Conservation (phyloP, 2,888 invertebrate genomes). For the Aporophyla lueneburgensis region DNA sequence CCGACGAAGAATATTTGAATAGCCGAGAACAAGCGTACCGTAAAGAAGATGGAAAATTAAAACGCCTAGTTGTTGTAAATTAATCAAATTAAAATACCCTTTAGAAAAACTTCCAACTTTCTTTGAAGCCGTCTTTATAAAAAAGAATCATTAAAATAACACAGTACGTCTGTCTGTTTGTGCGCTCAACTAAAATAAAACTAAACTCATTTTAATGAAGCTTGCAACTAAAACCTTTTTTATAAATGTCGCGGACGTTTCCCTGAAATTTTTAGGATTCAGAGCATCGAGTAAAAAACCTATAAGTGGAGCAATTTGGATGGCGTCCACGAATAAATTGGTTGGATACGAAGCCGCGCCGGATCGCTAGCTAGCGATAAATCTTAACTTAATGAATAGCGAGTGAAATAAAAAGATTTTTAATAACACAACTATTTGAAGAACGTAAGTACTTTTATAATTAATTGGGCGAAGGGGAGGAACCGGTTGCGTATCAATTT, state of each 20-base stretch:
- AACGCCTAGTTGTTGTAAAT: constrained; percentile 42
- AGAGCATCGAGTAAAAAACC: constrained; percentile 30
- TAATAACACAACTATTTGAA: constrained; percentile 61
- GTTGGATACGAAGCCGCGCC: constrained; percentile 24
- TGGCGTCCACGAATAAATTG: constrained; percentile 46
- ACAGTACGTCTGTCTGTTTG: constrained; percentile 22
- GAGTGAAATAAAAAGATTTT: constrained; percentile 49
- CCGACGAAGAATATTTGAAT: constrained; percentile 33
- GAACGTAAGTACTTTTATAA: constrained; percentile 43
- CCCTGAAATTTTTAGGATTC: constrained; percentile 24
- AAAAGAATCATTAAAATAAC: constrained; percentile 24
- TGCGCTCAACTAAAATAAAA: constrained; percentile 6
- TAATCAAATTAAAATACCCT: constrained; percentile 56
- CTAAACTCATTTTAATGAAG: constrained; percentile 11
- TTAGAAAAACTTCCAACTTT: constrained; percentile 40
- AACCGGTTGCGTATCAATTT: constrained; percentile 15
- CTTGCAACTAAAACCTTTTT: constrained; percentile 3
- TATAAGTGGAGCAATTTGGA: constrained; percentile 44
- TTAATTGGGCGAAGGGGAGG: constrained; percentile 52
- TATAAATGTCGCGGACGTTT: neutral
- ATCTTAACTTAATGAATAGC: constrained; percentile 59
- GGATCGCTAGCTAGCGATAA: constrained; percentile 48
- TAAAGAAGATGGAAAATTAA: constrained; percentile 21
- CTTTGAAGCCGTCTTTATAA: constrained; percentile 23
- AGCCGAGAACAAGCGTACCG: constrained; percentile 11